Evolutionary conservation across 1,140 invertebrate species (phyloP).

Genomic region (Drosophila yakuba): DNA sequence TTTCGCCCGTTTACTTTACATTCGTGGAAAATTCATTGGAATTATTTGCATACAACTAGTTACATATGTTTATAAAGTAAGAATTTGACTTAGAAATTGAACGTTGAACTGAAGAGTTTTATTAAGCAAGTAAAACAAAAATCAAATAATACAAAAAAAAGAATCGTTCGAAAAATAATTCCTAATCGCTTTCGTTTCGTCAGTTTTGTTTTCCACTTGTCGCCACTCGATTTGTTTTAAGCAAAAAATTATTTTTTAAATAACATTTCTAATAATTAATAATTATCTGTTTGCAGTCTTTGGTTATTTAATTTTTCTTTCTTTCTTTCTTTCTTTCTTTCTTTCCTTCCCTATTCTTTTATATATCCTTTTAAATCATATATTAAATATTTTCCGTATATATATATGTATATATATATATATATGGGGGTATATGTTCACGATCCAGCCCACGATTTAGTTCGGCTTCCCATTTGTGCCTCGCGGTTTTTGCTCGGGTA

Average conservation of each 20-base stretch:
- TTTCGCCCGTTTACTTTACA: constrained; percentile 18
- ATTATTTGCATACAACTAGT: constrained; percentile 56
- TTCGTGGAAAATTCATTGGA: constrained; percentile 64
- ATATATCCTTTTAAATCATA: constrained; percentile 54
- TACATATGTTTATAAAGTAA: constrained; percentile 43
- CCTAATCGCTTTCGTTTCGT: constrained; percentile 31
- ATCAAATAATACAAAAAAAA: constrained; percentile 51
- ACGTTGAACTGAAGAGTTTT: constrained; percentile 54
- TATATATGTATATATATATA: constrained; percentile 21
- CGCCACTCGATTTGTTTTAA: constrained; percentile 52
- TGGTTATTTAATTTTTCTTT: constrained; percentile 84
- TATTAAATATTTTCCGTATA: constrained; percentile 59
- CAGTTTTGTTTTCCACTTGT: constrained; percentile 6
- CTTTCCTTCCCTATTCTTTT: constrained; percentile 38
- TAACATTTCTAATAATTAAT: constrained; percentile 85
- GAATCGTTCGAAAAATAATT: constrained; percentile 59
- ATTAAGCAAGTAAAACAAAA: constrained; percentile 50
- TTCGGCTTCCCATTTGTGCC: constrained; percentile 9
- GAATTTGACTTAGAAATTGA: constrained; percentile 76
- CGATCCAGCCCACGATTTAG: not conserved
- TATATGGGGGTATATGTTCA: constrained; percentile 23
- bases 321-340: constrained; percentile 43
- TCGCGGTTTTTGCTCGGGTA: constrained; percentile 46
- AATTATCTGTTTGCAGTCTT: constrained; percentile 85
- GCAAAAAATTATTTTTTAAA: constrained; percentile 84